These are phyloP conservation scores for Trichonephila clavipes DNA, from an alignment of 1,140 invertebrate genomes.

Conservation along the genomic window DNA sequence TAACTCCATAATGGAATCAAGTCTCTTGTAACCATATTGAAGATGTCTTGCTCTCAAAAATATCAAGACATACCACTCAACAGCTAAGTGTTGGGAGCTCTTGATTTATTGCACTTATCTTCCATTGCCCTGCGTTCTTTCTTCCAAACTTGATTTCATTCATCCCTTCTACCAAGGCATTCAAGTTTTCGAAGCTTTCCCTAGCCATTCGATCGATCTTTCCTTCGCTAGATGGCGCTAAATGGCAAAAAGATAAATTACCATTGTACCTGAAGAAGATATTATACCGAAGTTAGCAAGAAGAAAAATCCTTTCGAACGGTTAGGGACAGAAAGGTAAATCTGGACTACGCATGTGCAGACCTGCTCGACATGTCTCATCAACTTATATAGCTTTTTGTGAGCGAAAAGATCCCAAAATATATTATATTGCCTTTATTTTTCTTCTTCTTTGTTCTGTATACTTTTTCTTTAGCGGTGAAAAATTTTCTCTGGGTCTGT, in stretches of 20 bases:
- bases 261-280: slow-evolving; percentile 66
- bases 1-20: background rate
- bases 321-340: slow-evolving; percentile 61
- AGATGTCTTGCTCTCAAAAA: background rate
- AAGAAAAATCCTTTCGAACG: slow-evolving; percentile 40
- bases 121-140: background rate
- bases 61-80: slow-evolving; percentile 11
- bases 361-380: slow-evolving; percentile 66
- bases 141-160: slow-evolving; percentile 27
- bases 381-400: slow-evolving; percentile 67
- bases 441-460: background rate
- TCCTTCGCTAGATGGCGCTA: slow-evolving; percentile 63
- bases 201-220: slow-evolving; percentile 38
- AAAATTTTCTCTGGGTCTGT: slow-evolving; percentile 1
- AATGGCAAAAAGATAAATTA: slow-evolving; percentile 68
- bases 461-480: slow-evolving; percentile 33
- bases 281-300: slow-evolving; percentile 42
- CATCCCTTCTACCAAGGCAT: background rate
- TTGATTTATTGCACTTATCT: slow-evolving; percentile 26
- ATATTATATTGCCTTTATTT: slow-evolving; percentile 66
- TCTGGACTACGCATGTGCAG: slow-evolving; percentile 44
- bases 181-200: slow-evolving; percentile 10
- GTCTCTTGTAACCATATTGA: background rate
- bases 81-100: background rate
- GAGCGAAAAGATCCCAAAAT: slow-evolving; percentile 44